Base-by-base conservation (phyloP, 2,113 vertebrate genomes). In the Brachyhypopomus gauderio region DNA sequence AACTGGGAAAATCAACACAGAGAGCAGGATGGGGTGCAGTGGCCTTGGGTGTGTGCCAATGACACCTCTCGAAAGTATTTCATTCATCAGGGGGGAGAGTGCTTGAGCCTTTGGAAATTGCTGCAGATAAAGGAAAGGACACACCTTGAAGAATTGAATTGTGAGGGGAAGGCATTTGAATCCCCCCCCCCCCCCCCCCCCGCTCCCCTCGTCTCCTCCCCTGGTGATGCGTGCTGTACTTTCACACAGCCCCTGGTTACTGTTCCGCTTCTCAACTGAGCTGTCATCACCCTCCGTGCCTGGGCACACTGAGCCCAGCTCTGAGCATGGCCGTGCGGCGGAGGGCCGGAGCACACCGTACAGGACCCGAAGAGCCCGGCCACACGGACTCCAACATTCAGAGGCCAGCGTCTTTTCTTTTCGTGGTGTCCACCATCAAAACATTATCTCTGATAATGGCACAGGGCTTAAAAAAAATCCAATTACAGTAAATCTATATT, bases 11-110 rank as follows among this genome's bases (percentile, higher is more conserved):
- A 72, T 52, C 80, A 72, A 77, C 76, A 83, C 72, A 52, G 60
- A 9, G 81, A 77, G 76, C 78, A 72, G 74, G 59, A 59, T 55
- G 41, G 79, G 72, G 82, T 77, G 41, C 38, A n/a, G 30, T 75
- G 70, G 77, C 87, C 75, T 81, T 23, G 20, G 75, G 69, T 75
- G 72, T 80, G 80, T 41, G 60, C 48, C 27, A 62, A 82, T 88
- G 87, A 85, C 87, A 88, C 83, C 86, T 87, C 84, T 88, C 72
- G 81, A 87, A 86, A 88, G 78, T 83, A 85, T 88, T 87, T 88
- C 87, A 88, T 88, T 88, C 86, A 87, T 88, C 87, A 88, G 84
- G 78, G 71, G 72, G 75, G 82, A 88, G 83, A 82, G 84, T 78
- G 80, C 83, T 80, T 82, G 78, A 87, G 87, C 86, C 84, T 77